Base-by-base conservation (phyloP, 2,113 vertebrate species). In the Onychorhynchus coronatus region DNA sequence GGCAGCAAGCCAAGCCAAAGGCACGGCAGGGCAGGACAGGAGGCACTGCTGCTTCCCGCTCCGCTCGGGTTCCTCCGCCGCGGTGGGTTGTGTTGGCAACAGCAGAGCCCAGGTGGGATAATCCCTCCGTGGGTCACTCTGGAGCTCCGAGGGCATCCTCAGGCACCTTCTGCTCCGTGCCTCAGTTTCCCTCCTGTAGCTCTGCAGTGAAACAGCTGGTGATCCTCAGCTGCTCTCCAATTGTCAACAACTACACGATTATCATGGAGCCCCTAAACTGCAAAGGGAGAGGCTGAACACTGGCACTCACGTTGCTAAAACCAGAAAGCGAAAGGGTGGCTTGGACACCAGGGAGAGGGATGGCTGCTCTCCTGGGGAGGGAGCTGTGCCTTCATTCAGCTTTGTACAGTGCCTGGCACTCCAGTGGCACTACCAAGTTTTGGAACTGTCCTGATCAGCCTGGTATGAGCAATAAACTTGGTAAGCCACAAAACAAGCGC, bases 391-490 rank as follows among this genome's bases (percentile, higher is more conserved):
- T 59, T 42, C 50, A 42, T 80, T 67, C 41, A 44, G 9, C 30
- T 49, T 16, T 33, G 39, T 31, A 39, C 44, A 28, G 39, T 0
- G 1, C 50, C 53, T n/a, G 24, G 44, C 0, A 1, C 27, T 67
- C 39, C 78, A 50, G 10, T 4, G 49, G 62, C 53, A 41, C 28
- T 11, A 56, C 21, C 25, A 7, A 28, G 20, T 52, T 85, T 50
- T 66, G 28, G 76, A 67, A 58, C 37, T 15, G 8, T 46, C 27
- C 49, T 9, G 25, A 72, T 44, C 67, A 47, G 19, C 16, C 59
- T 2, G 12, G 21, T 23, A 56, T 18, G 25, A 81, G 33, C 81
- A 62, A 49, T 33, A 53, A 58, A 55, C n/a, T 7, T 11, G 44
- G 63, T 3, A 70, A 71, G 33, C 30, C 3, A 3, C 53, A 83